These are phyloP conservation scores for Sebastes hubbsi DNA, from an alignment of 2,797 vertebrate genomes.

Conservation along the genomic window DNA sequence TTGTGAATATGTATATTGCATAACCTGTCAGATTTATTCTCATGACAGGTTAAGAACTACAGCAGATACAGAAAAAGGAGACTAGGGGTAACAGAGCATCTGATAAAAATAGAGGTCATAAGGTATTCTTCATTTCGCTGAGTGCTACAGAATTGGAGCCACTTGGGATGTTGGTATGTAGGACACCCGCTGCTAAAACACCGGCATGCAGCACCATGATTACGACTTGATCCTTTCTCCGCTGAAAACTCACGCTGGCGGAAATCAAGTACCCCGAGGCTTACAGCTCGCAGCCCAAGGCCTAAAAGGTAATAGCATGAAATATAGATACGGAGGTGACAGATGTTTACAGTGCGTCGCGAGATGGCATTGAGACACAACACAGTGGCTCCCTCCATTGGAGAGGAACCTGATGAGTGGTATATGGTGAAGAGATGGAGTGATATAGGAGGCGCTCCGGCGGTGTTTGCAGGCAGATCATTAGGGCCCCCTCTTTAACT, in stretches of 20 bases:
- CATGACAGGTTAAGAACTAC: constrained; percentile 43
- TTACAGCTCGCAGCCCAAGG: constrained; percentile 76
- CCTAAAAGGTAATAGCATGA: constrained; percentile 83
- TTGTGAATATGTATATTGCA: constrained; percentile 13
- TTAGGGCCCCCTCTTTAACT: constrained; percentile 81
- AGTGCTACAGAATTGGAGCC: constrained; percentile 77
- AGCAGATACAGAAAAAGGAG: constrained; percentile 21
- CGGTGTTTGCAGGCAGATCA: constrained; percentile 80
- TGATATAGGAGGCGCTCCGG: constrained; percentile 74
- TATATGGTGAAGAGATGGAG: constrained; percentile 68
- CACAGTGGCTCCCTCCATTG: constrained; percentile 69
- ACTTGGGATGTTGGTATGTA: constrained; percentile 81
- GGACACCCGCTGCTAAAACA: constrained; percentile 81
- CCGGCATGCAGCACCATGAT: constrained; percentile 72
- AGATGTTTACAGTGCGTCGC: constrained; percentile 75
- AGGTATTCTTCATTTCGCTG: constrained; percentile 79
- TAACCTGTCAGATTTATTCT: constrained; percentile 47
- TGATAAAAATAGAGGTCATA: constrained; percentile 82
- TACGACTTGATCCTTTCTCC: constrained; percentile 78
- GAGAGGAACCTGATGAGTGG: constrained; percentile 73
- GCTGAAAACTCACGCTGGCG: constrained; percentile 73
- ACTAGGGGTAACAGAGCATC: constrained; percentile 61
- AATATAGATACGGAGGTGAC: constrained; percentile 80
- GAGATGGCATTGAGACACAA: constrained; percentile 78
- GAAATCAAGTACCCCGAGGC: constrained; percentile 80